A percentile compares a stretch with the other conserved stretches of the same genome.
Conservation (phyloP, 2,888 invertebrate genomes). For the Himalopsyche kuldschensis region DNA sequence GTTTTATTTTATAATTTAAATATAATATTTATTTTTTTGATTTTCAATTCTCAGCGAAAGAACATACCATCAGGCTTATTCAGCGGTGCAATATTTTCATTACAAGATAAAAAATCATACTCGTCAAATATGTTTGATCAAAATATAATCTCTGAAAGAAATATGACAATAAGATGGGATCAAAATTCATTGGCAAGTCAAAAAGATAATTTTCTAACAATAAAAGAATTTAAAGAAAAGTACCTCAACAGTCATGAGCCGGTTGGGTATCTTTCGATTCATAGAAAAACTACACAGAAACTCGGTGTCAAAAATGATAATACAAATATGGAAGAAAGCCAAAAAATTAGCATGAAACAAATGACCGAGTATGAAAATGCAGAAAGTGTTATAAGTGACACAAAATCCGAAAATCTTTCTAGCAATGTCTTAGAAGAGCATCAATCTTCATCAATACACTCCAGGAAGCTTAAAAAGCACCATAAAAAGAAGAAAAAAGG, state of each 20-base stretch:
- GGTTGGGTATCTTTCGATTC: conserved; percentile 9
- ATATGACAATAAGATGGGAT: neutral
- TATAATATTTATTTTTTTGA: too few relatives aligned
- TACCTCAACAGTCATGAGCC: neutral
- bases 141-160: neutral
- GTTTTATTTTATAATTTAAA: too few relatives aligned
- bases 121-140: neutral
- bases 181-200: neutral
- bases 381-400: neutral
- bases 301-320: neutral
- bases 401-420: neutral
- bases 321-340: neutral
- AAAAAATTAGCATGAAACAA: neutral
- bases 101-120: neutral
- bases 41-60: neutral
- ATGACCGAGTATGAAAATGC: neutral
- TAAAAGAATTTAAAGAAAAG: neutral
- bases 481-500: neutral
- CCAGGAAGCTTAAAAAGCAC: neutral
- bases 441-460: neutral
- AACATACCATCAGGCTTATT: neutral
- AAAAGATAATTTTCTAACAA: neutral
- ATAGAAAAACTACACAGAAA: neutral
- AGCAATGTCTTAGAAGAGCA: neutral
- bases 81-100: neutral